Base-by-base conservation (phyloP, 2,113 vertebrate genomes). In the Gambusia holbrooki region DNA sequence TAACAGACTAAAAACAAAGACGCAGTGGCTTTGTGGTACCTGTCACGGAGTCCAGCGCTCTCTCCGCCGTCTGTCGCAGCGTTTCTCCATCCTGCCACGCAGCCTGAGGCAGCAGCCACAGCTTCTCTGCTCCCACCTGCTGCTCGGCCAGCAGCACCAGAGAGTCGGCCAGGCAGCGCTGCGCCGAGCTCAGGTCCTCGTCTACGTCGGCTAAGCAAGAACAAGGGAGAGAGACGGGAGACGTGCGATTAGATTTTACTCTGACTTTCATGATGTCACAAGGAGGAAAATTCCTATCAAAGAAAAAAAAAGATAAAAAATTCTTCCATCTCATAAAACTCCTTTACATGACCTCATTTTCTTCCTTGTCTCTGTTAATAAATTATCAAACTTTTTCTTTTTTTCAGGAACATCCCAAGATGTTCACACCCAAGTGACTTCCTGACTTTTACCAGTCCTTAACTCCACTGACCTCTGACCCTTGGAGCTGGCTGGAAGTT, bases 61-160 rank as follows among this genome's bases (percentile, higher is more conserved):
- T 91, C 86, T 97, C 95, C 0, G 96, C 97, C 0, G 98, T 99
- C 81, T 92, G 93, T 67, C 96, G 93, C 78, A 99, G 93, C 0
- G 95, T 97, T 85, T 99, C 98, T 79, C 97, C 97, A 3, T 92
- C 87, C 86, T 94, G 93, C 98, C 98, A 99, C 67, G 93, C 92
- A 6, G 84, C 79, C 89, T 99, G 97, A 67, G 98, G 98, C 69
- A 99, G 87, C 58, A 98, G 89, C 98, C 98, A 99, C 62, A 96
- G 22, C 33, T 96, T 95, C 79, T 96, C 83, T 25, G 85, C 88
- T 4, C 95, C 96, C 0, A 97, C 82, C 73, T 95, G 95, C 89
- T 97, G 94, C 90, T 95, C 94, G 30, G 96, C 94, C 90, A 99
- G 84, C 7, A 99, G 93, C 42, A 97, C 76, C 72, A 99, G 91